Base-by-base conservation (phyloP, 1,140 invertebrate genomes). In the Hylyphantes graminicola region DNA sequence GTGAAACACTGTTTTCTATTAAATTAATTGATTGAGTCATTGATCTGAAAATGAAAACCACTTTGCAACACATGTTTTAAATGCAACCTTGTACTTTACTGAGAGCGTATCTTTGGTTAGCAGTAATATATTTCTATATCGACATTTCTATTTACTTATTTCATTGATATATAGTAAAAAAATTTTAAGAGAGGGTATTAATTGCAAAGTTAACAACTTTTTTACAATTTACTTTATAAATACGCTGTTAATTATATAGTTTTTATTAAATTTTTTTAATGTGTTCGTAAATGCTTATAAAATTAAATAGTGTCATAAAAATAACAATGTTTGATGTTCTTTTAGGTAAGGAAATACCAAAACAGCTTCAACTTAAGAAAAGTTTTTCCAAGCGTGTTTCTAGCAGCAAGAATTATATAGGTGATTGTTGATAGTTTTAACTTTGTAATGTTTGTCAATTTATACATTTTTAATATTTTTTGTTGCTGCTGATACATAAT, bases 291-390 rank as follows among this genome's bases (percentile, higher is more conserved):
- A 13, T 48, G 9, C 15, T 13, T 10, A 48, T 8, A 67, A 59
- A 8, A 21, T 48, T 48, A 13, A 67, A 67, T n/a, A n/a, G n/a
- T 12, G n/a, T 67, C 48, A 67, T 35, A 59, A 59, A 59, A 13
- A 4, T 59, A 35, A 59, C 12, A 59, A 65, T 65, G 11, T 50
- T 70, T 55, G 9, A 55, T n/a, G 1, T n/a, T 65, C 7, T 11
- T 79, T 55, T 51, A 81, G 78, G 78, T 61, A 70, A 81, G 50
- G 78, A 81, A 81, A 61, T 81, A 53, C 78, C 78, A 51, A 81
- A 81, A 48, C 55, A 72, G 61, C 17, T 81, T 61, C 65, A 81
- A 19, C 17, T 81, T n/a, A 81, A 81, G 67, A 81, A 81, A 72
- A 72, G 12, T 15, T 72, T 81, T 51, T 81, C 78, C 59, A 81